A percentile compares a stretch with the other conserved stretches of the same genome.
Evolutionary conservation across 2,113 vertebrate genomes (phyloP).

Genomic region (Parotia lawesii): DNA sequence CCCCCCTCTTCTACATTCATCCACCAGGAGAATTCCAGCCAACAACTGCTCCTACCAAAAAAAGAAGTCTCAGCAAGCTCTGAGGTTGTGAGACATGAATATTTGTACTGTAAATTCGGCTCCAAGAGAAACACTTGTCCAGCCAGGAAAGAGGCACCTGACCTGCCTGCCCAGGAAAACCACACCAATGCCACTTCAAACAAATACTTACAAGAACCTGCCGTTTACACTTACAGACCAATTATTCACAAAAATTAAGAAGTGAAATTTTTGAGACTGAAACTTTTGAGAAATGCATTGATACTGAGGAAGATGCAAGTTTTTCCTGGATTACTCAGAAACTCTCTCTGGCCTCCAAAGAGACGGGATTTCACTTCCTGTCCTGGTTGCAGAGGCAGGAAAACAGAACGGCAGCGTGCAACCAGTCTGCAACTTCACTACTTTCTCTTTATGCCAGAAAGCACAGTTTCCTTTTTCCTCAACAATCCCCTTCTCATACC

Average conservation of each 20-base stretch:
- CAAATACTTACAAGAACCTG: slow-evolving; percentile 12
- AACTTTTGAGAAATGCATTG: not conserved
- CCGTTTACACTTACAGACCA: not conserved
- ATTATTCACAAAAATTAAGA: not conserved
- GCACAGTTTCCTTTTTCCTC: slow-evolving; percentile 1
- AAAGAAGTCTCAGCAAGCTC: slow-evolving; percentile 6
- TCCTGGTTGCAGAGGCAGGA: not conserved
- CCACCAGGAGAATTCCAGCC: slow-evolving; percentile 3
- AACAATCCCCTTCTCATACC: not conserved
- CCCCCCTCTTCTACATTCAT: not conserved
- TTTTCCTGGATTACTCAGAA: not conserved
- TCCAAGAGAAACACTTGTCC: slow-evolving; percentile 38
- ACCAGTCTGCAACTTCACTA: not conserved
- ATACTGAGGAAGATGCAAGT: not conserved
- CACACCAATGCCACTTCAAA: slow-evolving; percentile 33
- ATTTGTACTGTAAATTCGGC: slow-evolving; percentile 16
- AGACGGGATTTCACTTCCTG: not conserved
- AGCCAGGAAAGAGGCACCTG: slow-evolving; percentile 50
- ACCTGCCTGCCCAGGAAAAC: slow-evolving; percentile 23
- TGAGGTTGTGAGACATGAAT: not conserved
- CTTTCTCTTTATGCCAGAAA: slow-evolving; percentile 19
- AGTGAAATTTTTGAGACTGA: not conserved
- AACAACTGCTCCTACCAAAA: slow-evolving; percentile 19
- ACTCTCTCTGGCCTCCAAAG: not conserved
- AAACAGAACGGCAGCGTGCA: not conserved